phyloP scores from a whole-genome alignment of 2,888 invertebrate genomes.

The Lasioglossum lativentre region DNA sequence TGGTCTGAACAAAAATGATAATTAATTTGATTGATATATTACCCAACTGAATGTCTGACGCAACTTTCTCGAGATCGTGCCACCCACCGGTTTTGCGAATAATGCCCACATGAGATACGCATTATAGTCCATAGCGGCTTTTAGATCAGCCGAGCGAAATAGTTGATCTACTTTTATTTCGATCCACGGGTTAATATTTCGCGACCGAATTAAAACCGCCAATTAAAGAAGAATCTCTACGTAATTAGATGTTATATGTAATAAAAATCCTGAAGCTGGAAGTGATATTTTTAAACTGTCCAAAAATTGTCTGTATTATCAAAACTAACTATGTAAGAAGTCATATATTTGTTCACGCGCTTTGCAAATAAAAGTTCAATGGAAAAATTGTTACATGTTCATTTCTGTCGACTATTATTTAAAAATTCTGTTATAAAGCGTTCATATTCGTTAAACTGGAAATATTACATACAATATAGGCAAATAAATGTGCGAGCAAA shows the following conservation, averaged over 20 bases:
- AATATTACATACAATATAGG: background rate
- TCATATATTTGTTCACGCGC: background rate
- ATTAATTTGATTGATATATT: slow-evolving; percentile 12
- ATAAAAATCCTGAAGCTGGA: background rate
- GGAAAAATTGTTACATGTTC: background rate
- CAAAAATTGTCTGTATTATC: background rate
- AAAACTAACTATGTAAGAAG: background rate
- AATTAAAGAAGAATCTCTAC: background rate
- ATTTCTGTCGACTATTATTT: background rate
- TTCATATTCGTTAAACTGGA: background rate
- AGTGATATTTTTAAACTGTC: background rate
- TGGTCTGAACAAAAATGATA: too few relatives aligned
- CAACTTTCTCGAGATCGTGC: background rate
- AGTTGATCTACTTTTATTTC: background rate
- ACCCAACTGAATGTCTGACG: slow-evolving; percentile 3
- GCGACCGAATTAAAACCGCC: background rate
- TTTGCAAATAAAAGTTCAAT: background rate
- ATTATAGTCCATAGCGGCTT: background rate
- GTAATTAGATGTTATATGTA: background rate
- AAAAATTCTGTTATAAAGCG: background rate
- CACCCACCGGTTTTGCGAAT: slow-evolving; percentile 11
- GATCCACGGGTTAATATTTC: background rate
- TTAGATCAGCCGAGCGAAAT: background rate
- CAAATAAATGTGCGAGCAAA: background rate
- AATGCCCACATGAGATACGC: background rate